Percentiles rank a stretch among this genome's conserved stretches.
Evolutionary conservation across 2,888 invertebrate species (phyloP).

Genomic region (Mellilla xanthometata): DNA sequence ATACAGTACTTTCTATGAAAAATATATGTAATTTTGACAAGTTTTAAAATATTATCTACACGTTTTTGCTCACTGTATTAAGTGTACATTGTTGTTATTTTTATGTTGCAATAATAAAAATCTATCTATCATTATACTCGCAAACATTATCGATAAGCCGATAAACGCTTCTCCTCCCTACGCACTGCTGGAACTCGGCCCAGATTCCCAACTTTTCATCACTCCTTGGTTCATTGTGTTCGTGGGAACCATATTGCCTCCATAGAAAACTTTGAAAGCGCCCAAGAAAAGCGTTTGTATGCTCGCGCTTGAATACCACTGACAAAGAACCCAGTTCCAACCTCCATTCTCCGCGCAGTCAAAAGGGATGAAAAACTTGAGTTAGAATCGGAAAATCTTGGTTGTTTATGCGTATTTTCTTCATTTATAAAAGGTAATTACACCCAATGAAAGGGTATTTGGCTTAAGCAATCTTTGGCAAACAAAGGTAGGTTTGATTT

Average conservation of each 20-base stretch:
- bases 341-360: conserved; percentile 52
- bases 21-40: no score
- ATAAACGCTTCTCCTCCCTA: conserved; percentile 53
- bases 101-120: no score
- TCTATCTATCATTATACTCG: no score
- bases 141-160: conserved; percentile 31
- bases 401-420: not conserved
- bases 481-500: no score
- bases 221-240: conserved; percentile 76
- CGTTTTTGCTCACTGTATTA: no score
- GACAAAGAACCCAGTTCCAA: conserved; percentile 63
- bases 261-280: conserved; percentile 79
- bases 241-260: conserved; percentile 81
- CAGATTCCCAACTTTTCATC: conserved; percentile 81
- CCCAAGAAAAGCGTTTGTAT: conserved; percentile 80
- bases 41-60: no score
- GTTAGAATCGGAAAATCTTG: conserved; percentile 4
- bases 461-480: no score
- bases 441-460: not conserved
- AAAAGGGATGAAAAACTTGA: conserved; percentile 17
- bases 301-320: conserved; percentile 61
- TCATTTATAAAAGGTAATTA: not conserved
- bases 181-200: conserved; percentile 68
- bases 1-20: no score
- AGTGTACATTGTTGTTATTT: no score